A percentile compares a stretch with the other conserved stretches of the same genome.
phyloP scores from a whole-genome alignment of 2,888 invertebrate species.

The Idaea biselata region DNA sequence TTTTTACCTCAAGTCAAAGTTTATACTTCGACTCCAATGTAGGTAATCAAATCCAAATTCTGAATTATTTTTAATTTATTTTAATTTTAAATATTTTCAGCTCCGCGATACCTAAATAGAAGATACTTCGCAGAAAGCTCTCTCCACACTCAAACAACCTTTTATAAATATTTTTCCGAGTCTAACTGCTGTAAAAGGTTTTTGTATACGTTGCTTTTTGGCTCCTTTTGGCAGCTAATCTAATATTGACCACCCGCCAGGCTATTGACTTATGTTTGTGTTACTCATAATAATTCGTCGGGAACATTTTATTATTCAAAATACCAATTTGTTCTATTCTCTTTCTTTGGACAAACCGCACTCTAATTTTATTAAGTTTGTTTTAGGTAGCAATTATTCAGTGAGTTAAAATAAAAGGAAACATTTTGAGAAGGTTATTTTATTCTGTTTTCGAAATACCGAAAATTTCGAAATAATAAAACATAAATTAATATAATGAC shows the following conservation, averaged over 20 bases:
- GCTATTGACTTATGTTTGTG: constrained; percentile 80
- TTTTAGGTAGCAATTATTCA: constrained; percentile 36
- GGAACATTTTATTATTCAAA: constrained; percentile 79
- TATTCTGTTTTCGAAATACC: constrained; percentile 9
- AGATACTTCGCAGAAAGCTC: constrained; percentile 36
- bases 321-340: constrained; percentile 73
- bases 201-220: constrained; percentile 81
- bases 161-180: constrained; percentile 76
- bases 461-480: too few relatives aligned
- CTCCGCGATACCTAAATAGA: not conserved
- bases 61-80: not conserved
- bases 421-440: constrained; percentile 15
- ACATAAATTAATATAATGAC: not conserved
- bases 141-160: constrained; percentile 51
- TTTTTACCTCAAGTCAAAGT: not conserved
- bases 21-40: not conserved
- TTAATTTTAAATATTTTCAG: not conserved
- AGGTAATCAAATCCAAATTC: not conserved
- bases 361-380: constrained; percentile 45
- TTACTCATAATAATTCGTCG: constrained; percentile 75
- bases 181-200: constrained; percentile 79
- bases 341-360: constrained; percentile 56
- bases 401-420: constrained; percentile 29
- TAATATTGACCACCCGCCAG: constrained; percentile 79
- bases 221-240: constrained; percentile 79